These are phyloP conservation scores for Psammodynastes pulverulentus DNA, from an alignment of 2,113 vertebrate species.

Conservation along the genomic window DNA sequence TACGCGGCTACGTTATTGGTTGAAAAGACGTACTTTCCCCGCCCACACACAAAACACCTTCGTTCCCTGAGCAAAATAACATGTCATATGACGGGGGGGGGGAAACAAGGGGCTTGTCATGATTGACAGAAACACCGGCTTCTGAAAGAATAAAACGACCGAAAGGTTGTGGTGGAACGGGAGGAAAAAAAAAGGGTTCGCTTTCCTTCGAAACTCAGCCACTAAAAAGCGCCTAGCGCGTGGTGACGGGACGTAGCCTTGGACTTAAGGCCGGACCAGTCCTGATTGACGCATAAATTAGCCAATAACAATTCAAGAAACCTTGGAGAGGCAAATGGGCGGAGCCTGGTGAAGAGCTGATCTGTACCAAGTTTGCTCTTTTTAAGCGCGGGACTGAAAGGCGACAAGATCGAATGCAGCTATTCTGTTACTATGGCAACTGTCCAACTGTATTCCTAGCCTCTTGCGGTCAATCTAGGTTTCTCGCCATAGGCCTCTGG, in stretches of 20 bases:
- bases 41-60: no score
- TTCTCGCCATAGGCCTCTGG: background rate
- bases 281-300: background rate
- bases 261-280: background rate
- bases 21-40: no score
- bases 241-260: background rate
- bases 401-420: background rate
- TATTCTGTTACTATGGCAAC: background rate
- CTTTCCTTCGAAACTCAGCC: background rate
- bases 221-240: background rate
- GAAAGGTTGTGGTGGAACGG: background rate
- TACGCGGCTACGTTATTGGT: background rate
- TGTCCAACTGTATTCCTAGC: background rate
- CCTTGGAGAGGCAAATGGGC: background rate
- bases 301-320: background rate
- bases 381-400: background rate
- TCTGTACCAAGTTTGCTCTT: background rate
- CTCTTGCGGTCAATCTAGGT: background rate
- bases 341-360: background rate
- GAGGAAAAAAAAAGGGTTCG: background rate
- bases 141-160: background rate
- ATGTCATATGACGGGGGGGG: background rate
- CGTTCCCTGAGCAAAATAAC: background rate
- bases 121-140: background rate
- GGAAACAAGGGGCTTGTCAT: background rate